These are phyloP conservation scores for Lepus timidus DNA, from an alignment of 2,113 vertebrate species.

Conservation along the genomic window DNA sequence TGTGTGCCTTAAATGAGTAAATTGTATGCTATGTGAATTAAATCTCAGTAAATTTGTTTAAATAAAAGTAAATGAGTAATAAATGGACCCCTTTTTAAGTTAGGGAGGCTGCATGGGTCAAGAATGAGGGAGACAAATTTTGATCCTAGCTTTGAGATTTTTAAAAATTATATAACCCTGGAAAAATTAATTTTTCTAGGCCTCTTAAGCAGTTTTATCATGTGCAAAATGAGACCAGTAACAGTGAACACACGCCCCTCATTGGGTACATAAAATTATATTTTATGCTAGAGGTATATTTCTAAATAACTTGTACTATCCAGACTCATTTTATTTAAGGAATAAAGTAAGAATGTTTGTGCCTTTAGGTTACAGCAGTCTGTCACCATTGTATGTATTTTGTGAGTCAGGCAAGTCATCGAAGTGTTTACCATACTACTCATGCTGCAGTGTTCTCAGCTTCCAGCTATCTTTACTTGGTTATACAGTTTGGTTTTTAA, in stretches of 20 bases:
- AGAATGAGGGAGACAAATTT: neutral
- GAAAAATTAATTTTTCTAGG: conserved; percentile 13
- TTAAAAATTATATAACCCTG: neutral
- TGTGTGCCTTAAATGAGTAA: neutral
- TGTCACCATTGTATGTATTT: neutral
- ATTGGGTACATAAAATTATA: neutral
- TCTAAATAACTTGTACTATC: neutral
- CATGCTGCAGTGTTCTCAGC: neutral
- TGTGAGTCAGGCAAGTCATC: neutral
- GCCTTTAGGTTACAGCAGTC: neutral
- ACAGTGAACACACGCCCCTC: neutral
- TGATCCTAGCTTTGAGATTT: conserved; percentile 41
- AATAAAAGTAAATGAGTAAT: neutral
- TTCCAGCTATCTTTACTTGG: neutral
- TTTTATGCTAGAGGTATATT: conserved; percentile 3
- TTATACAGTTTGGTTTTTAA: neutral
- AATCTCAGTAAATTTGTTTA: conserved; percentile 36
- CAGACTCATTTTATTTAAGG: conserved; percentile 10
- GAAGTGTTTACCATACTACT: neutral
- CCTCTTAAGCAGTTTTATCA: neutral
- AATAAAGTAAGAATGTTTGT: neutral
- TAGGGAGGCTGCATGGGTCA: neutral
- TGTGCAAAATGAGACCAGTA: neutral
- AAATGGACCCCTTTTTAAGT: neutral
- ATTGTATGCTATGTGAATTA: neutral